phyloP scores from a whole-genome alignment of 2,797 vertebrate species.

The Natrix natrix region DNA sequence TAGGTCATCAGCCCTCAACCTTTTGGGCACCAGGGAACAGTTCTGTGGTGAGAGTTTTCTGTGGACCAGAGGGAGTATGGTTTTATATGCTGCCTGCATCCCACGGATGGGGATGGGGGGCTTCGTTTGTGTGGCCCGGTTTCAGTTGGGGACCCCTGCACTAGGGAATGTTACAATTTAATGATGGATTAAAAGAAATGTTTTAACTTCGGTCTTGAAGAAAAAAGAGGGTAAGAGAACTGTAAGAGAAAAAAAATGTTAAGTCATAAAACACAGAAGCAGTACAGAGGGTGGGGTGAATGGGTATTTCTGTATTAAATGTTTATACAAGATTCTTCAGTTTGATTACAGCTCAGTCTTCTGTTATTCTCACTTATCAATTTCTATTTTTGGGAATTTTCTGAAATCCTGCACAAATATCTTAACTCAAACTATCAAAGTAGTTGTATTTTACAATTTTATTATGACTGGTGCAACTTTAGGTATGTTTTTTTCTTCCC shows the following conservation, averaged over 20 bases:
- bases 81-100: background rate
- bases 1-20: background rate
- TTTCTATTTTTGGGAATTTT: background rate
- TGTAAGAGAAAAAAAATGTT: background rate
- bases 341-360: background rate
- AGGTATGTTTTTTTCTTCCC: background rate
- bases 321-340: background rate
- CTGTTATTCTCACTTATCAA: background rate
- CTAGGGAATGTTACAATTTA: background rate
- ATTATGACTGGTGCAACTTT: background rate
- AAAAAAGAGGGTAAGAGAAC: background rate
- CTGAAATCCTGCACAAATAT: background rate
- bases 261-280: background rate
- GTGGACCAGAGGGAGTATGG: background rate
- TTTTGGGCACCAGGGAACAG: background rate
- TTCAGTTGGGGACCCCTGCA: background rate
- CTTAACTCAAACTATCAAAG: background rate
- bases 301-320: background rate
- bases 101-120: background rate
- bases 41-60: background rate
- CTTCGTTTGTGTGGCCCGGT: background rate
- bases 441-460: background rate
- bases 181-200: background rate
- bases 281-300: too few species aligned
- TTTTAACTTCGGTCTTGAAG: background rate